Evolutionary conservation across 2,888 invertebrate species (phyloP), one percentile per base, ranked within the genome.

Genomic region (Nomada ruficornis): DNA sequence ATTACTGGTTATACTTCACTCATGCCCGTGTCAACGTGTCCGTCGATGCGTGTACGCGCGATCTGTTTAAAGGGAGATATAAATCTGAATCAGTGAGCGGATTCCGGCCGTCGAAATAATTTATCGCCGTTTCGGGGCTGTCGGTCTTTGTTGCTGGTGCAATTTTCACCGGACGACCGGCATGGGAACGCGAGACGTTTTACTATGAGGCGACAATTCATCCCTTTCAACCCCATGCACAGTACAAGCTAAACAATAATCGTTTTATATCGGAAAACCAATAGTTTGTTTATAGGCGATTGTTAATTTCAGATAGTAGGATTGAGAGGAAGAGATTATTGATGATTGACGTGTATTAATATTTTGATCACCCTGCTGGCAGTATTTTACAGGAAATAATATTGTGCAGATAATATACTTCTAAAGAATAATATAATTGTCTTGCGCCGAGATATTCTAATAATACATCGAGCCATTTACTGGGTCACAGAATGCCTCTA

Each of bases 71-170:
- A 67, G 74, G 26, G 44, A 42, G 62, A 26, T 59, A 82, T 82
- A 80, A 80, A 82, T 82, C 63, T 55, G 57, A 75, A 82, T 80
- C 71, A 82, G 44, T 11, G 52, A 36, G 42, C 67, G 71, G 80
- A 82, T 80, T 68, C 57, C 29, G 18, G 55, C 36, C 20, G 62
- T 70, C 62, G 75, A 75, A 71, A 75, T 80, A 80, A 80, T 82
- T 75, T 47, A 67, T 75, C 50, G 67, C 26, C 60, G 44, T 67
- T 62, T 62, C 42, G 13, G 57, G 59, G 18, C 55, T 69, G 64
- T 55, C 60, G 26, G 26, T 50, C 50, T 42, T 62, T 44, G 59
- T 62, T 47, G 54, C 52, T 52, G 15, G 9, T 15, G 65, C 11
- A 74, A 52, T 70, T 74, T 81, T 74, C 67, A 26, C 57, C 18